Percentiles rank a stretch among this genome's conserved stretches.
These are phyloP conservation scores for Perccottus glenii DNA, from an alignment of 2,113 vertebrate genomes.

Conservation along the genomic window DNA sequence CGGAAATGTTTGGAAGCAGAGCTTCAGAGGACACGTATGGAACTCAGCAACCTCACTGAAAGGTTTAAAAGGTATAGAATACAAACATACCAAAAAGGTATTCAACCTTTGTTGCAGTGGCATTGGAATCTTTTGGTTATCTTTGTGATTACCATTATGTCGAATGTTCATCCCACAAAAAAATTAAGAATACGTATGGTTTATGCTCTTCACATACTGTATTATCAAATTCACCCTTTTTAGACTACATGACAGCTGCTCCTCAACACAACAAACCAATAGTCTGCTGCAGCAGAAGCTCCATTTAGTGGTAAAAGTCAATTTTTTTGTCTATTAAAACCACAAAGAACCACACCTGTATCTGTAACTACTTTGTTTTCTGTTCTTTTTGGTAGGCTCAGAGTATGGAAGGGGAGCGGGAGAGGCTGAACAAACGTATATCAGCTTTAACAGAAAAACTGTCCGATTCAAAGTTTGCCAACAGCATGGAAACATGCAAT, in stretches of 20 bases:
- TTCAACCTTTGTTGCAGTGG: not conserved
- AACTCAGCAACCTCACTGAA: constrained; percentile 72
- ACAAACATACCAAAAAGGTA: not conserved
- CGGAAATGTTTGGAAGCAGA: constrained; percentile 76
- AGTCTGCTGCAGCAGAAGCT: constrained; percentile 74
- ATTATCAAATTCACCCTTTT: constrained; percentile 4
- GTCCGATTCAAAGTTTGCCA: constrained; percentile 65
- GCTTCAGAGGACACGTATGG: constrained; percentile 75
- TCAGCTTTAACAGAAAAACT: constrained; percentile 77
- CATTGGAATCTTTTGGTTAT: no score
- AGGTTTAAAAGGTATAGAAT: constrained; percentile 73
- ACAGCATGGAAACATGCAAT: constrained; percentile 71
- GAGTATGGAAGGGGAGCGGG: constrained; percentile 75
- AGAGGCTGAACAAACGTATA: constrained; percentile 74
- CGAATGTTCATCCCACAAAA: no score
- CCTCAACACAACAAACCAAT: constrained; percentile 73
- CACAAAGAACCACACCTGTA: not conserved
- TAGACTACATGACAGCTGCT: constrained; percentile 79
- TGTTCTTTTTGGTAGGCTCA: constrained; percentile 58
- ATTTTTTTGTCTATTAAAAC: not conserved
- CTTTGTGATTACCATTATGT: no score
- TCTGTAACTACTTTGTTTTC: not conserved
- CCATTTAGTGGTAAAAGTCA: constrained; percentile 73
- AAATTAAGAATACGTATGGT: no score
- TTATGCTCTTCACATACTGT: not conserved